These are phyloP conservation scores for Caprella mutica DNA, from an alignment of 2,888 invertebrate species.

Conservation along the genomic window DNA sequence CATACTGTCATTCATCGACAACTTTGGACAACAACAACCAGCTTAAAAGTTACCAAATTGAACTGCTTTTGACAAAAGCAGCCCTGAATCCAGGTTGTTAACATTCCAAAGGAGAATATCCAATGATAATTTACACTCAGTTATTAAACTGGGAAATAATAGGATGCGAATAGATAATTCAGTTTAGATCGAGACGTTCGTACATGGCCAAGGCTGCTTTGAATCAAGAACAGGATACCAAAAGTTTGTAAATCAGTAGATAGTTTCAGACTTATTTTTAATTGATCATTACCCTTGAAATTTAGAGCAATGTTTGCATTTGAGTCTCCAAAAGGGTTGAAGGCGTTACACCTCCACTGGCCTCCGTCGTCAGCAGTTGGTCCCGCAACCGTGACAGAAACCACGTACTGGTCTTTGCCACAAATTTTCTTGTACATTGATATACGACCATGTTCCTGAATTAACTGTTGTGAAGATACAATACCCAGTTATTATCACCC, in stretches of 20 bases:
- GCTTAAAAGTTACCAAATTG: too few relatives aligned
- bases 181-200: background rate
- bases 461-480: too few relatives aligned
- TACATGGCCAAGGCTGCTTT: background rate
- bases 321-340: slow-evolving; percentile 96
- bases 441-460: slow-evolving; percentile 57
- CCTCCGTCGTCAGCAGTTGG: slow-evolving; percentile 95
- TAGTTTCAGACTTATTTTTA: background rate
- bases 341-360: slow-evolving; percentile 96
- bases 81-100: too few relatives aligned
- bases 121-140: too few relatives aligned
- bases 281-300: slow-evolving; percentile 74
- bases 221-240: background rate
- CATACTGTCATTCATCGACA: too few relatives aligned
- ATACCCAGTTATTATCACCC: too few relatives aligned
- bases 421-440: slow-evolving; percentile 81
- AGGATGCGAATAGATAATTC: too few relatives aligned
- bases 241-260: too few relatives aligned
- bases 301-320: slow-evolving; percentile 99
- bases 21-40: too few relatives aligned
- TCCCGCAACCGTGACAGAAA: slow-evolving; percentile 85
- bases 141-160: too few relatives aligned
- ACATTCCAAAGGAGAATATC: too few relatives aligned
- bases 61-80: too few relatives aligned
- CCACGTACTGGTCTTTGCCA: slow-evolving; percentile 78